These are phyloP conservation scores for Mycteria americana DNA, from an alignment of 2,797 vertebrate species.

Conservation along the genomic window DNA sequence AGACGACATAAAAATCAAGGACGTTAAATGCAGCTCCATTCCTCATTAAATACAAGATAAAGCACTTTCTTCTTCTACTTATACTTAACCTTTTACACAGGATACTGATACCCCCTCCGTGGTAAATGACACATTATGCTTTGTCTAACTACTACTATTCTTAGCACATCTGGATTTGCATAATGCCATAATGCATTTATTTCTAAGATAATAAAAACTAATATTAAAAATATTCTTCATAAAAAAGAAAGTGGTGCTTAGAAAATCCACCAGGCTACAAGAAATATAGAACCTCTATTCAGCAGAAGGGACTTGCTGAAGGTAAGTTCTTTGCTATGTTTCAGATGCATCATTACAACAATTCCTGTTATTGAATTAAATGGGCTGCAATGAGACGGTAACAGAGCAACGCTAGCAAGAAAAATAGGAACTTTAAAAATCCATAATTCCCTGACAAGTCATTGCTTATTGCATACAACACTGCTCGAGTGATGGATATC, in stretches of 20 bases:
- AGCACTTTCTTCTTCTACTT: neutral
- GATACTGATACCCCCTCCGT: neutral
- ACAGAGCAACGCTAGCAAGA: neutral
- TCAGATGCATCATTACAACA: neutral
- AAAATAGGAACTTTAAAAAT: constrained; percentile 27
- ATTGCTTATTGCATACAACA: neutral
- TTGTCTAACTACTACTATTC: neutral
- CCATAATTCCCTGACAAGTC: constrained; percentile 17
- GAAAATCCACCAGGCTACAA: neutral
- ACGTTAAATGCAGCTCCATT: neutral
- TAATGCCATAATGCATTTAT: neutral
- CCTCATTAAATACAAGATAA: neutral
- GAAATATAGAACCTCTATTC: neutral
- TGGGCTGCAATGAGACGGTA: neutral
- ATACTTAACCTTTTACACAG: neutral
- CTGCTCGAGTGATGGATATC: neutral
- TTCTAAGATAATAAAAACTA: neutral
- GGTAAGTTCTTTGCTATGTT: neutral
- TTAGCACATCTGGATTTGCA: neutral
- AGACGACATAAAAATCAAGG: neutral
- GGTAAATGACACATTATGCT: neutral
- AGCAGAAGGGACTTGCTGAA: neutral
- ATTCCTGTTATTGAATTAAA: neutral
- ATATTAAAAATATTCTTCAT: neutral
- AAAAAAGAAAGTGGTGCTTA: neutral